These are phyloP conservation scores for Microctenopoma lineatum DNA, from an alignment of 2,797 vertebrate species.

Conservation along the genomic window DNA sequence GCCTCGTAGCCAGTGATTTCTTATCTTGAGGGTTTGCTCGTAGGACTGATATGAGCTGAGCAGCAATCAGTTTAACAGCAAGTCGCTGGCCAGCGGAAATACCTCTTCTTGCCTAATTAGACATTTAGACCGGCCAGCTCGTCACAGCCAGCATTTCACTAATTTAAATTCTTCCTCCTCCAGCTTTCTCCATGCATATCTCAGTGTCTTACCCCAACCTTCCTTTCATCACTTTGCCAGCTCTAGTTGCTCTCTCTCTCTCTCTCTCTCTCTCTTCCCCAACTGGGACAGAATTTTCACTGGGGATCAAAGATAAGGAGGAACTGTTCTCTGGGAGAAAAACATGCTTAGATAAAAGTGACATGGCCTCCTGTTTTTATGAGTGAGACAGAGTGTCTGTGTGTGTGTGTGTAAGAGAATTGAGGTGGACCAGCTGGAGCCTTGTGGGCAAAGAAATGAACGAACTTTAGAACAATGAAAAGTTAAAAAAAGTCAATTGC, in stretches of 20 bases:
- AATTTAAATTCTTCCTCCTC: constrained; percentile 62
- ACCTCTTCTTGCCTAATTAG: constrained; percentile 66
- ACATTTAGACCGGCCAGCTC: constrained; percentile 43
- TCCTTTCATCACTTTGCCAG: constrained; percentile 26
- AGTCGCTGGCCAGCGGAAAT: constrained; percentile 58
- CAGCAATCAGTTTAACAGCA: constrained; percentile 2
- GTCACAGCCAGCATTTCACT: constrained; percentile 64
- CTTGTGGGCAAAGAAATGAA: constrained; percentile 42
- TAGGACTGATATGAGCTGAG: constrained; percentile 10
- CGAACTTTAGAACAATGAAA: constrained; percentile 19
- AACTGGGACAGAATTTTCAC: constrained; percentile 63
- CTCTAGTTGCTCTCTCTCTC: neutral
- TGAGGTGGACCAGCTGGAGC: constrained; percentile 56
- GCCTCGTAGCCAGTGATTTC: neutral
- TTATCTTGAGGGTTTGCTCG: neutral
- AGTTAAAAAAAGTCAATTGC: constrained; percentile 4
- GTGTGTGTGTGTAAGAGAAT: constrained; percentile 23
- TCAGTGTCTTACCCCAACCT: constrained; percentile 19
- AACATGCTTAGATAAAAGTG: constrained; percentile 49
- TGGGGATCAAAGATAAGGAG: constrained; percentile 70
- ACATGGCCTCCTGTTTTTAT: constrained; percentile 33
- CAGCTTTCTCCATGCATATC: constrained; percentile 13
- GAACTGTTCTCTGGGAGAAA: constrained; percentile 58
- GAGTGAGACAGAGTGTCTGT: neutral
- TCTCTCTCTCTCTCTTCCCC: constrained; percentile 35